phyloP scores from a whole-genome alignment of 2,888 invertebrate genomes.

The Hetaerina titia region DNA sequence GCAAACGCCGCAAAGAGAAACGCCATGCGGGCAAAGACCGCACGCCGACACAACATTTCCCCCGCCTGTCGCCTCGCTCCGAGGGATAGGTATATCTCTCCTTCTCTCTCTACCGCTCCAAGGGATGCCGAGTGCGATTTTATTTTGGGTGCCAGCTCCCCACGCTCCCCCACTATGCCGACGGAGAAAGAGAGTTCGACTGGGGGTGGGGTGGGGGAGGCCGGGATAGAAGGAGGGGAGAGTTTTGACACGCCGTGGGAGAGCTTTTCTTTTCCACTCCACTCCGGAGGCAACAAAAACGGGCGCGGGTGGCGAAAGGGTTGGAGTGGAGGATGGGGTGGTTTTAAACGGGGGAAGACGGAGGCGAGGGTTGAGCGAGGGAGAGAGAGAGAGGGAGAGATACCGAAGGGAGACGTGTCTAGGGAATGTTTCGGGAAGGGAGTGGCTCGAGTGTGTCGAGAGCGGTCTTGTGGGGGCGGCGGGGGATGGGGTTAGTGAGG shows the following conservation, averaged over 20 bases:
- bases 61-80: too few relatives aligned
- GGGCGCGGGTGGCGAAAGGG: not conserved
- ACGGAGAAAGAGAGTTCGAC: not conserved
- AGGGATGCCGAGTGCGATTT: not conserved
- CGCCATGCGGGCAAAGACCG: too few relatives aligned
- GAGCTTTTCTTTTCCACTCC: not conserved
- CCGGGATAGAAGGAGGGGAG: not conserved
- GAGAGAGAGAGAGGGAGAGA: not conserved
- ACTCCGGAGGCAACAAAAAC: not conserved
- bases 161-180: not conserved
- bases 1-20: too few relatives aligned
- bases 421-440: not conserved
- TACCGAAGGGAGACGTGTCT: not conserved
- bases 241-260: constrained; percentile 23
- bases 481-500: not conserved
- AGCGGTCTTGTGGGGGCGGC: not conserved
- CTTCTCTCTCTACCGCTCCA: not conserved
- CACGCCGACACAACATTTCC: too few relatives aligned
- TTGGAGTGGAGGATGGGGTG: not conserved
- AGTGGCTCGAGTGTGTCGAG: not conserved
- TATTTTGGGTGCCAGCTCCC: constrained; percentile 28
- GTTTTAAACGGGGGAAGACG: not conserved
- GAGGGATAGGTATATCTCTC: too few relatives aligned
- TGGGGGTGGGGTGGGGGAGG: not conserved
- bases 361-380: not conserved